A percentile compares a stretch with the other conserved stretches of the same genome.
Conservation (phyloP, 1,140 invertebrate genomes). For the Ceratitis capitata region DNA sequence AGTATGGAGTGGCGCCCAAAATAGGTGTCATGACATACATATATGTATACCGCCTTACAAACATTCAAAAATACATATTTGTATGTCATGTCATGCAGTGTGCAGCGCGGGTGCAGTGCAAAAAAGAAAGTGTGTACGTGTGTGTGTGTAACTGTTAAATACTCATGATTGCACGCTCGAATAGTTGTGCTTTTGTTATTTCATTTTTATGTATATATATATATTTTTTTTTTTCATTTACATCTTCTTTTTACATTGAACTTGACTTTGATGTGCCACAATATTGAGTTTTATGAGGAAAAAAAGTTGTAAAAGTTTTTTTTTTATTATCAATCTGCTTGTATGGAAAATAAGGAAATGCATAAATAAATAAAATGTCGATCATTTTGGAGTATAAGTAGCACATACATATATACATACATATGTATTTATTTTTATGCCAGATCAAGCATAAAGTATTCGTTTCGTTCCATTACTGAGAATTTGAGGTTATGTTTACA, state of each 20-base stretch:
- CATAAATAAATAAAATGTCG: not conserved
- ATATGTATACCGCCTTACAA: not conserved
- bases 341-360: not conserved
- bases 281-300: not conserved
- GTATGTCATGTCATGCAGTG: not conserved
- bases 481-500: no score
- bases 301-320: no score
- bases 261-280: not conserved
- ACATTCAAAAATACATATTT: not conserved
- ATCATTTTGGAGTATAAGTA: not conserved
- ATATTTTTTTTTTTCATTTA: not conserved
- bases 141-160: no score
- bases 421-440: not conserved
- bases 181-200: no score
- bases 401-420: no score
- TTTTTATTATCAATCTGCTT: no score
- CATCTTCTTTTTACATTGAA: slow-evolving; percentile 9
- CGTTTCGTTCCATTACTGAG: not conserved
- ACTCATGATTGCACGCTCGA: no score
- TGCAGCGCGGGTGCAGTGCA: not conserved
- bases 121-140: not conserved
- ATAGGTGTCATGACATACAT: not conserved
- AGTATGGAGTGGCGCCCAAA: not conserved
- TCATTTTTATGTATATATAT: not conserved
- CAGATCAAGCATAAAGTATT: not conserved